Conservation (phyloP, 2,797 vertebrate species). For the Lacerta bilineata region DNA sequence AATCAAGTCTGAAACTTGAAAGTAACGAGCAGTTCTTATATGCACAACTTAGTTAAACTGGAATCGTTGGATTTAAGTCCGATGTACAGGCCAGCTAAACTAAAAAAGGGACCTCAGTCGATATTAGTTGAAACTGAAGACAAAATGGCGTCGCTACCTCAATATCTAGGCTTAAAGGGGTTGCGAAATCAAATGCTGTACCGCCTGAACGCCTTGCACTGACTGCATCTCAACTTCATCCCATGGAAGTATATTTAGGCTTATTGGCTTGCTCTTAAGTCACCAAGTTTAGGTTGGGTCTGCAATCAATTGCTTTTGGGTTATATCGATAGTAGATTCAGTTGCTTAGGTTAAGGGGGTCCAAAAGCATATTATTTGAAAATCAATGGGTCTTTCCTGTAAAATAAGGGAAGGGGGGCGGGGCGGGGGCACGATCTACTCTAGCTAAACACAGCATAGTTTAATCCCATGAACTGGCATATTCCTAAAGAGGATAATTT, state of each 20-base stretch:
- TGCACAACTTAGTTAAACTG: neutral
- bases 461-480: no score
- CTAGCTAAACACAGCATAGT: neutral
- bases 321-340: neutral
- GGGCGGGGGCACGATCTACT: neutral
- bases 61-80: neutral
- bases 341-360: neutral
- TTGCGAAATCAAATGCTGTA: neutral
- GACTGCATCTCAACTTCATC: neutral
- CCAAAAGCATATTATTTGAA: neutral
- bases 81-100: neutral
- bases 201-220: neutral
- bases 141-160: neutral
- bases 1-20: neutral
- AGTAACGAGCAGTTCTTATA: neutral
- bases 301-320: neutral
- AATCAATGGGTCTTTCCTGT: neutral
- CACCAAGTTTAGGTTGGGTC: neutral
- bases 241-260: neutral
- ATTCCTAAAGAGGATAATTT: neutral
- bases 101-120: neutral
- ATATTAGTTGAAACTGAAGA: no score
- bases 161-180: neutral
- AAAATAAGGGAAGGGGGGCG: neutral
- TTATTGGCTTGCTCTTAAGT: neutral